Evolutionary conservation across 1,140 invertebrate species (phyloP).

Genomic region (Orius laevigatus): DNA sequence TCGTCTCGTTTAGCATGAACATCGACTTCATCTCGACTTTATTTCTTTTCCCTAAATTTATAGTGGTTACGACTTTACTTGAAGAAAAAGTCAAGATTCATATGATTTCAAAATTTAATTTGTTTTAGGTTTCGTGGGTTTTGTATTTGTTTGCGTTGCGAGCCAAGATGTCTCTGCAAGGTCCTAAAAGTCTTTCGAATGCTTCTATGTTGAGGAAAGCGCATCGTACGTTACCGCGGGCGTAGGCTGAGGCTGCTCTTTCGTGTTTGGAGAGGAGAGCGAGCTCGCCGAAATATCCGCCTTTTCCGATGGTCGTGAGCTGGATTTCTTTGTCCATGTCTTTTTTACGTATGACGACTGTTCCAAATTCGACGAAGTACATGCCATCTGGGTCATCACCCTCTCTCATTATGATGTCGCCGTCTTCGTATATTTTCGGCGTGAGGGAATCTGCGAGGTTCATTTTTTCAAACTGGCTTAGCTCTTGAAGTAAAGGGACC

Average conservation of each 20-base stretch:
- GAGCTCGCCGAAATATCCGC: conserved; percentile 88
- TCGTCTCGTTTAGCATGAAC: no score
- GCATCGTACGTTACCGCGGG: conserved; percentile 60
- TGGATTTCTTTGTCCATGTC: no score
- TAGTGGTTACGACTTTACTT: no score
- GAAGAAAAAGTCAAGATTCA: no score
- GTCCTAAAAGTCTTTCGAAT: conserved; percentile 89
- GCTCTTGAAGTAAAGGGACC: conserved; percentile 53
- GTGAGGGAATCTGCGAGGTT: conserved; percentile 87
- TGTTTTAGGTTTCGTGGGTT: no score
- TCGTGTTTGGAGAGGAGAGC: conserved; percentile 91
- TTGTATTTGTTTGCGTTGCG: conserved; percentile 39
- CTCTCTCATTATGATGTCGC: conserved; percentile 76
- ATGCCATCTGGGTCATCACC: conserved; percentile 90
- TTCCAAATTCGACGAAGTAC: conserved; percentile 90
- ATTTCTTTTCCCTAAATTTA: no score
- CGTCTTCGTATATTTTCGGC: conserved; percentile 54
- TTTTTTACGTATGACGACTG: conserved; percentile 32
- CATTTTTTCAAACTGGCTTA: conserved; percentile 68
- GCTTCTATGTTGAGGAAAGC: conserved; percentile 93
- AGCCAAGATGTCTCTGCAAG: conserved; percentile 97
- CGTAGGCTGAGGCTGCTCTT: conserved; percentile 82
- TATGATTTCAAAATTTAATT: no score
- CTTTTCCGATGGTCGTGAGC: conserved; percentile 27
- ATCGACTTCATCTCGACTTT: no score